phyloP scores from a whole-genome alignment of 2,113 vertebrate genomes.

The Scomber scombrus region DNA sequence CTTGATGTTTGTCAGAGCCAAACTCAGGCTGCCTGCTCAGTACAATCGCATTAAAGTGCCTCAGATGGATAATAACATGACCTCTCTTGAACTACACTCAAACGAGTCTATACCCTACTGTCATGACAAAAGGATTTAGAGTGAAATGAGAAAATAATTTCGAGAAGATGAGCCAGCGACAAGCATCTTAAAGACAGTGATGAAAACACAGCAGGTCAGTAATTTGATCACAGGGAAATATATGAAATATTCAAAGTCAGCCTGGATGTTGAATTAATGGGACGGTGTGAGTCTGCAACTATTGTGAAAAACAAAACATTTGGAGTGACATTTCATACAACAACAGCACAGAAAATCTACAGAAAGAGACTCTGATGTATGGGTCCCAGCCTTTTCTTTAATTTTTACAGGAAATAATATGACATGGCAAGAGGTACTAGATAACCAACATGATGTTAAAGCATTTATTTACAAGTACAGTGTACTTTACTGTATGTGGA shows the following conservation, averaged over 20 bases:
- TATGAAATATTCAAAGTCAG: slow-evolving; percentile 23
- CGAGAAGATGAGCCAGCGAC: slow-evolving; percentile 32
- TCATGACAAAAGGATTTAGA: slow-evolving; percentile 60
- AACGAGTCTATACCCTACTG: slow-evolving; percentile 22
- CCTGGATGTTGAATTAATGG: neutral
- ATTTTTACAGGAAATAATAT: too few species aligned
- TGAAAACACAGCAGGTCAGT: slow-evolving; percentile 45
- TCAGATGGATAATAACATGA: slow-evolving; percentile 57
- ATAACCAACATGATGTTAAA: slow-evolving; percentile 2
- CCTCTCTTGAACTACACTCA: slow-evolving; percentile 54
- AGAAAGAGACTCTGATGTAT: neutral
- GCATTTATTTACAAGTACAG: neutral
- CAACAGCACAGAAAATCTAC: neutral
- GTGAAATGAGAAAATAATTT: slow-evolving; percentile 63
- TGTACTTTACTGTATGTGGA: neutral
- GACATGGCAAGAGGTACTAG: neutral
- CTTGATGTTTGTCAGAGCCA: slow-evolving; percentile 35
- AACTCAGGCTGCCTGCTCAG: slow-evolving; percentile 25
- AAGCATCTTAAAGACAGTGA: slow-evolving; percentile 46
- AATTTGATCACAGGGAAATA: slow-evolving; percentile 28
- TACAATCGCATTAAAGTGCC: slow-evolving; percentile 49
- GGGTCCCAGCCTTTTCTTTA: slow-evolving; percentile 11
- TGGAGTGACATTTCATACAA: neutral
- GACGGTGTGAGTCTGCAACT: neutral
- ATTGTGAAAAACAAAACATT: neutral